These are phyloP conservation scores for Condylura cristata DNA, from an alignment of 2,113 vertebrate genomes.

Conservation along the genomic window DNA sequence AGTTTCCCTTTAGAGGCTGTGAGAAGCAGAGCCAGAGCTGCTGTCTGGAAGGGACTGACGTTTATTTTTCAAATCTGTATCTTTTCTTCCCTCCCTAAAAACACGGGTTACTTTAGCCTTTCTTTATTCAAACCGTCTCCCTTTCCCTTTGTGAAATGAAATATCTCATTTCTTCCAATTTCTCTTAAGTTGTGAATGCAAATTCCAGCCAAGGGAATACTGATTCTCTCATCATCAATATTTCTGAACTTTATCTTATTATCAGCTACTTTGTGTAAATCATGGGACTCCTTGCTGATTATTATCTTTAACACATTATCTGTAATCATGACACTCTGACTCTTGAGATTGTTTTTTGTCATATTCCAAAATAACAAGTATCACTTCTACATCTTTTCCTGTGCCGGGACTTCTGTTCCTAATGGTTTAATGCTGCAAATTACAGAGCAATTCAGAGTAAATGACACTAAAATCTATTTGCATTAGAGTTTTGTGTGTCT, in stretches of 20 bases:
- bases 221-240: background rate
- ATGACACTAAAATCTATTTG: background rate
- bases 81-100: background rate
- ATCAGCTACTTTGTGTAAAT: background rate
- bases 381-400: background rate
- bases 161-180: background rate
- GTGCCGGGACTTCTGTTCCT: background rate
- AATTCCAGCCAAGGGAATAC: background rate
- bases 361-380: background rate
- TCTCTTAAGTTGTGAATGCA: background rate
- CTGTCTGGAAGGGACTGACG: background rate
- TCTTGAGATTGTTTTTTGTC: background rate
- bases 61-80: background rate
- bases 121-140: background rate
- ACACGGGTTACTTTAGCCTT: background rate
- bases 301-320: background rate
- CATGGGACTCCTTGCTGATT: background rate
- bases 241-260: background rate
- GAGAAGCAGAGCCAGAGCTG: background rate
- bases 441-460: conserved; percentile 16
- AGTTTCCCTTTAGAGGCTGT: background rate
- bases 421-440: conserved; percentile 27
- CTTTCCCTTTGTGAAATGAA: conserved; percentile 1
- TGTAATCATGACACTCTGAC: background rate
- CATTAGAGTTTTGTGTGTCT: background rate